Evolutionary conservation across 2,113 vertebrate species (phyloP).

Genomic region (Struthio camelus): DNA sequence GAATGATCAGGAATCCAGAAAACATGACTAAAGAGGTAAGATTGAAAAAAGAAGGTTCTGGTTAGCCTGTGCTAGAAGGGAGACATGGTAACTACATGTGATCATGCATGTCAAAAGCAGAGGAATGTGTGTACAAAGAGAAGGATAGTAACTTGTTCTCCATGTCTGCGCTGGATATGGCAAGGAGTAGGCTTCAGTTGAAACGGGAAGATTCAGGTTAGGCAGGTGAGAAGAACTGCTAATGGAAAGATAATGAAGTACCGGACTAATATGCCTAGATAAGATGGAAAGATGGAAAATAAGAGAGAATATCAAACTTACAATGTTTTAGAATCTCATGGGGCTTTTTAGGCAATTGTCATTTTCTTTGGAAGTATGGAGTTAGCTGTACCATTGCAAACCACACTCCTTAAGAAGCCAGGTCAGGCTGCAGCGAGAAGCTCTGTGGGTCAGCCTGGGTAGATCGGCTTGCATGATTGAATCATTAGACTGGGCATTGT

Average conservation of each 20-base stretch:
- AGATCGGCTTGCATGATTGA: constrained; percentile 2
- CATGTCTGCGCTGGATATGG: too few relatives aligned
- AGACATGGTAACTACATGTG: background rate
- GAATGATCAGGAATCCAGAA: background rate
- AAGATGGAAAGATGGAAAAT: background rate
- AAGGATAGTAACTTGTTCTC: background rate
- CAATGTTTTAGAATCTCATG: background rate
- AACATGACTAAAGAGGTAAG: background rate
- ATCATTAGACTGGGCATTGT: background rate
- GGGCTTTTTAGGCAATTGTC: background rate
- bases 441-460: background rate
- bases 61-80: background rate
- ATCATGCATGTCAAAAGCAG: background rate
- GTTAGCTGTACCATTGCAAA: background rate
- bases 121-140: background rate
- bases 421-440: background rate
- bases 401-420: background rate
- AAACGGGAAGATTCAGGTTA: background rate
- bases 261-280: background rate
- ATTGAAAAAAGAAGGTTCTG: background rate
- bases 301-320: accelerated
- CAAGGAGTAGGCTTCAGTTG: background rate
- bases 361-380: background rate
- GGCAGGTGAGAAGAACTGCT: background rate
- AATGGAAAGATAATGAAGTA: background rate